Base-by-base conservation (phyloP, 2,797 vertebrate genomes). In the Gadopsis marmoratus region DNA sequence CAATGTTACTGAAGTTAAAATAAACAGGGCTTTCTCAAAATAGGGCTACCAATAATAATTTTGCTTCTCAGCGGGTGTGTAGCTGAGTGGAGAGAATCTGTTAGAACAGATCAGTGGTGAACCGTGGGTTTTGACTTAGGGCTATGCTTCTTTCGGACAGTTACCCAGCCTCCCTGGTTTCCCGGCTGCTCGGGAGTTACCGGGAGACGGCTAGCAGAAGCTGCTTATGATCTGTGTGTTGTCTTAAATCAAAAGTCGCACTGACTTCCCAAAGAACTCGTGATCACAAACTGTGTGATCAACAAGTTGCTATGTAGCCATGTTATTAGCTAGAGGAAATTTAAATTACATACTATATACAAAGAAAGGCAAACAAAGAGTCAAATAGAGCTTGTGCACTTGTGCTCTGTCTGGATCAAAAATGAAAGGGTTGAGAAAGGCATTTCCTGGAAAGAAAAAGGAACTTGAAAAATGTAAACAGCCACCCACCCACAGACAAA, bases 401-500 rank as follows among this genome's bases (percentile, higher is more conserved):
- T n/a, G n/a, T 47, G 17, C 62, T 63, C 0, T 37, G 16, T 2
- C 14, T 48, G 56, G 41, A 79, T 64, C 0, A 64, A 55, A 84
- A 85, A 82, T 19, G 14, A 55, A 68, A 78, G 26, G 48, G 7
- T 11, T 13, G 59, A 62, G 26, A 62, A 45, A 70, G 23, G 12
- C 55, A 31, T 78, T 64, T 43, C 2, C 31, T 41, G 13, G 37
- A 67, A 50, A 39, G 21, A 74, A 63, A 60, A 51, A 29, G 7
- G 19, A 61, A 51, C 39, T 55, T 0, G 7, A 56, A 54, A 74
- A 75, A 64, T 0, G 13, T 29, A 79, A 82, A 79, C 55, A 85
- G 23, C 72, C 72, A 50, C 41, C 60, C 72, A 33, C 76, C 23
- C 47, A 48, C 43, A n/a, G 21, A 78, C 29, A 72, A 80, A 83